A percentile compares a stretch with the other conserved stretches of the same genome.
These are phyloP conservation scores for Butorides virescens DNA, from an alignment of 2,113 vertebrate genomes.

Conservation along the genomic window DNA sequence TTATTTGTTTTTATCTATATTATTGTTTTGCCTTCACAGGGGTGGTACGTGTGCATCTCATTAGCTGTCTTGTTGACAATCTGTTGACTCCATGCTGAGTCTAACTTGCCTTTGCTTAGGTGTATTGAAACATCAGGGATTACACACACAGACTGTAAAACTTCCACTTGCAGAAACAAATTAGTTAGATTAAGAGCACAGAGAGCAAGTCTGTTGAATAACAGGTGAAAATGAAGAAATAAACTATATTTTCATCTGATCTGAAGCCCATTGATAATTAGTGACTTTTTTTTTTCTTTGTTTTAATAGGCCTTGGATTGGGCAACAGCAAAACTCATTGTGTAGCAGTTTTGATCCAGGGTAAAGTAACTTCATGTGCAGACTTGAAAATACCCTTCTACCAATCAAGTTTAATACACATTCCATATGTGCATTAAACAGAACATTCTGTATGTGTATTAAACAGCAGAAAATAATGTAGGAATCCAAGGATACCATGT, in stretches of 20 bases:
- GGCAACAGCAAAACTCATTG: neutral
- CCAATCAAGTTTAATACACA: neutral
- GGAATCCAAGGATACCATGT: neutral
- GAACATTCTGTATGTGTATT: neutral
- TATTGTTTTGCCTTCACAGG: neutral
- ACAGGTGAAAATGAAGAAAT: neutral
- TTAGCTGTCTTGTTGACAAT: neutral
- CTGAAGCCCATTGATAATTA: neutral
- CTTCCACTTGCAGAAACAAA: neutral
- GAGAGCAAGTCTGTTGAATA: neutral
- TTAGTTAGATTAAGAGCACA: neutral
- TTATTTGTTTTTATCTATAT: neutral
- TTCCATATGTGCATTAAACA: neutral
- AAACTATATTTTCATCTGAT: neutral
- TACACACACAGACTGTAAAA: neutral
- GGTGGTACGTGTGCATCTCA: neutral
- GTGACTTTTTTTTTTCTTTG: neutral
- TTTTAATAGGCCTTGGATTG: neutral
- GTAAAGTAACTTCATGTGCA: neutral
- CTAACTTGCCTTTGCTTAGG: neutral
- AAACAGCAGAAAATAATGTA: neutral
- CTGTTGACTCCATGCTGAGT: neutral
- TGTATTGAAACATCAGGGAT: neutral
- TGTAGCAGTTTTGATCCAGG: neutral
- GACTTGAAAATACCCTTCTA: neutral